A percentile compares a stretch with the other conserved stretches of the same genome.
Evolutionary conservation across 2,797 vertebrate species (phyloP).

Genomic region (Harpagifer antarcticus): DNA sequence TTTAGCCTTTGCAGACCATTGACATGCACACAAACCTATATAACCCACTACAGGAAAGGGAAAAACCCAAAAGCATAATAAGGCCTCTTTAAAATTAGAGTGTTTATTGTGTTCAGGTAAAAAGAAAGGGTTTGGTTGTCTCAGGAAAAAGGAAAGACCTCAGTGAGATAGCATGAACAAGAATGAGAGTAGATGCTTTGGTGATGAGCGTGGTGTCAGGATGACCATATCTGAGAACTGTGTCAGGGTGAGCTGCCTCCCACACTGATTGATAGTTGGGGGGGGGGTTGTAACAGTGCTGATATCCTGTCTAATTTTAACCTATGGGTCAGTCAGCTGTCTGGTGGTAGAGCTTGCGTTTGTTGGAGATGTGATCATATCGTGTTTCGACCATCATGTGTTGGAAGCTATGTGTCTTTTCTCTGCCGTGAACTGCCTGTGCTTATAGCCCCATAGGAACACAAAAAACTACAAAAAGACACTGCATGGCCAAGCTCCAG

Average conservation of each 20-base stretch:
- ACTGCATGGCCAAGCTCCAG: slow-evolving; percentile 58
- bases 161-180: background rate
- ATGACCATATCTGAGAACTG: slow-evolving; percentile 56
- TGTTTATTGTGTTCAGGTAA: background rate
- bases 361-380: slow-evolving; percentile 1
- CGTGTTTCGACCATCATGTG: slow-evolving; percentile 1
- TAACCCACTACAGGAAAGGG: no score
- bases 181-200: slow-evolving; percentile 19
- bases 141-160: background rate
- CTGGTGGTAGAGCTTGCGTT: background rate
- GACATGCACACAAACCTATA: no score
- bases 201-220: slow-evolving; percentile 52
- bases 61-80: no score
- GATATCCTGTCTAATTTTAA: slow-evolving; percentile 2
- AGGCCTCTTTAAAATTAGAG: background rate
- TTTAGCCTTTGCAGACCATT: no score
- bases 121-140: background rate
- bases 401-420: slow-evolving; percentile 16
- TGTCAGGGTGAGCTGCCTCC: slow-evolving; percentile 50
- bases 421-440: background rate
- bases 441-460: slow-evolving; percentile 28
- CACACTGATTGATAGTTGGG: slow-evolving; percentile 22
- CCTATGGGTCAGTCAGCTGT: background rate
- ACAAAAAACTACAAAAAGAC: slow-evolving; percentile 31
- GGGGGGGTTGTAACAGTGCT: slow-evolving; percentile 1